Evolutionary conservation across 2,888 invertebrate genomes (phyloP).

Genomic region (Pristionchus fissidentatus): DNA sequence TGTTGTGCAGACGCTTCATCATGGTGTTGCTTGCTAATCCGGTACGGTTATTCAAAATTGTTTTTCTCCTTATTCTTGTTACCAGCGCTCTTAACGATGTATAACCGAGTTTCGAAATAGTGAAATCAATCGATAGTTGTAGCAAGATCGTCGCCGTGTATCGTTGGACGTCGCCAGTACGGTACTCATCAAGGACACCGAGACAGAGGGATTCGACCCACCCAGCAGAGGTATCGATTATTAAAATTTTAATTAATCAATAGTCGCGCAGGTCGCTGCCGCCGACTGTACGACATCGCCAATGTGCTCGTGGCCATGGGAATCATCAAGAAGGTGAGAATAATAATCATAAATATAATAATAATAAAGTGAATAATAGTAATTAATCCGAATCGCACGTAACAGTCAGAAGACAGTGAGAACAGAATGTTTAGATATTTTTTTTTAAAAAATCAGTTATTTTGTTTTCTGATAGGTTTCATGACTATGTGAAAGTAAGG

Average conservation of each 20-base stretch:
- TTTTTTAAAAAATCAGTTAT: neutral
- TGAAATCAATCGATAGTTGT: constrained; percentile 40
- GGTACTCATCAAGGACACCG: constrained; percentile 74
- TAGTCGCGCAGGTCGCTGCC: constrained; percentile 75
- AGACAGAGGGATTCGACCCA: constrained; percentile 73
- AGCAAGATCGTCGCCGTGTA: constrained; percentile 69
- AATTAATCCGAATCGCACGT: too few species aligned
- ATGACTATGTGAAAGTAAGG: too few species aligned
- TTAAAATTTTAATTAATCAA: constrained; percentile 41
- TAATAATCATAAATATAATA: too few species aligned
- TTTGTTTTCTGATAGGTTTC: neutral
- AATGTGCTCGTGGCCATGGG: constrained; percentile 85
- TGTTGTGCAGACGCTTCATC: constrained; percentile 73
- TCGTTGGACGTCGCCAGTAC: constrained; percentile 74
- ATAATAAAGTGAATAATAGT: too few species aligned
- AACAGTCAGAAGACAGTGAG: too few species aligned
- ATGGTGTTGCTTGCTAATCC: constrained; percentile 74
- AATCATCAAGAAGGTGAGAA: constrained; percentile 81
- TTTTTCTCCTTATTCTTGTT: neutral
- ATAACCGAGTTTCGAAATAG: neutral
- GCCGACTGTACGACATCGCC: constrained; percentile 86
- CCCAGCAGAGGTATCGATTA: constrained; percentile 67
- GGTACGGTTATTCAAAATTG: constrained; percentile 53
- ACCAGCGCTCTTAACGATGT: neutral
- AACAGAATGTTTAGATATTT: too few species aligned